Evolutionary conservation across 2,113 vertebrate species (phyloP), one percentile per base, ranked within the genome.

Genomic region (Propithecus coquereli): DNA sequence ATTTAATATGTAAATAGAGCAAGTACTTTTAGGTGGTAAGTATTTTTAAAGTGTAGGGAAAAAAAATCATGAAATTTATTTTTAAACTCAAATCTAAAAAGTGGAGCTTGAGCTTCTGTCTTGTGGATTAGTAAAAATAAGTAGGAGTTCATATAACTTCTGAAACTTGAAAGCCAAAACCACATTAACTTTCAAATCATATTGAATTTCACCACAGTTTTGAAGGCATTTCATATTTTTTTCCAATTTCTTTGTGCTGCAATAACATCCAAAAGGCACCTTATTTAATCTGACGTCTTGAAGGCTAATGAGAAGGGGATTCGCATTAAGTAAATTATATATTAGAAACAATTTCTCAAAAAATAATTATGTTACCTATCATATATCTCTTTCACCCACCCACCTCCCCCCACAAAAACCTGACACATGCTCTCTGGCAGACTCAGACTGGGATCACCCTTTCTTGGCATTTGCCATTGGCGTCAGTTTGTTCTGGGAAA

Each of bases 21-120:
- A 80, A 93, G 0, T 65, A 52, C 25, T 80, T 83, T 73, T 25
- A 89, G 77, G 57, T 77, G 22, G 8, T 32, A 77, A 77, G 23
- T 79, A 61, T 79, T 84, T 87, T 93, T 88, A 18, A 83, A 63
- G 52, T 76, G 5, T 66, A 7, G 25, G 40, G 34, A 25, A 1
- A 4, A 7, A 59, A 22, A n/a, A 70, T 83, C 20, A 76, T 45
- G 17, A 81, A 52, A 76, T 61, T 95, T 85, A 47, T 89, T 94
- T 84, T 93, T 92, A 91, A 74, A 66, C 66, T 95, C 37, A 94
- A 74, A 91, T 82, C 76, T 3, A 30, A 45, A 86, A 70, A 81
- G 34, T 17, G 70, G 66, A 68, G 16, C 50, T 61, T 90, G 32
- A 61, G 27, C 37, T 90, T 47, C 77, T 77, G 6, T 63, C 63